Conservation (phyloP, 2,797 vertebrate species). For the Esox masquinongy region DNA sequence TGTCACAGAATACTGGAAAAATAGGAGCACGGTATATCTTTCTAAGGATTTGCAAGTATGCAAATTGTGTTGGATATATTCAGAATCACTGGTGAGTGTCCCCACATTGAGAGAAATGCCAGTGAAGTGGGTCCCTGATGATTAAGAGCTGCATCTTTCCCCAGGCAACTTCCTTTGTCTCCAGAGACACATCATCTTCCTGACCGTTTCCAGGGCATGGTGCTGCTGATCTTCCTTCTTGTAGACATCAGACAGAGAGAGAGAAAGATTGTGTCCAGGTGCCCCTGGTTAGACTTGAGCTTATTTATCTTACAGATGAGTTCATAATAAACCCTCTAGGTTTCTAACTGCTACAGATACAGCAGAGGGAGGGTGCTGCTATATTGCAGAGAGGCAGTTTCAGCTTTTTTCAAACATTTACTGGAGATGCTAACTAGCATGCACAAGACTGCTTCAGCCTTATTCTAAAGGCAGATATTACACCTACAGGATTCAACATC, state of each 20-base stretch:
- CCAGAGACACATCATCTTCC: slow-evolving; percentile 72
- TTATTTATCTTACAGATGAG: slow-evolving; percentile 74
- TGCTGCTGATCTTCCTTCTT: slow-evolving; percentile 35
- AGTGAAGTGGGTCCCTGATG: slow-evolving; percentile 74
- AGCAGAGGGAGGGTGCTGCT: slow-evolving; percentile 35
- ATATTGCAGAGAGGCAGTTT: not conserved
- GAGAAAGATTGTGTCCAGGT: slow-evolving; percentile 34
- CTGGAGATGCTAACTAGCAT: slow-evolving; percentile 47
- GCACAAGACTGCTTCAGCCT: slow-evolving; percentile 49
- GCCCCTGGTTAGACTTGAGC: slow-evolving; percentile 49
- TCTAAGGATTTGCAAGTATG: slow-evolving; percentile 68
- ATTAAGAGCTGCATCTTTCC: slow-evolving; percentile 70
- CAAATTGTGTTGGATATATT: slow-evolving; percentile 52
- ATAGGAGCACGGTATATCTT: slow-evolving; percentile 40
- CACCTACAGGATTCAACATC: slow-evolving; percentile 11
- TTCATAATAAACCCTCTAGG: slow-evolving; percentile 47
- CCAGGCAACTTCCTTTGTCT: slow-evolving; percentile 55
- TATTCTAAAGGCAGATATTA: slow-evolving; percentile 55
- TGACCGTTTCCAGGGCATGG: slow-evolving; percentile 60
- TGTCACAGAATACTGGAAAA: slow-evolving; percentile 18
- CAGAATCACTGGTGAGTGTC: slow-evolving; percentile 20
- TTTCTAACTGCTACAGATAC: slow-evolving; percentile 66
- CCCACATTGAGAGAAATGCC: slow-evolving; percentile 50
- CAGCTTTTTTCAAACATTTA: slow-evolving; percentile 14
- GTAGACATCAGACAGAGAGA: slow-evolving; percentile 56